phyloP scores from a whole-genome alignment of 2,888 invertebrate genomes.

The Agonopterix alstromeriana region DNA sequence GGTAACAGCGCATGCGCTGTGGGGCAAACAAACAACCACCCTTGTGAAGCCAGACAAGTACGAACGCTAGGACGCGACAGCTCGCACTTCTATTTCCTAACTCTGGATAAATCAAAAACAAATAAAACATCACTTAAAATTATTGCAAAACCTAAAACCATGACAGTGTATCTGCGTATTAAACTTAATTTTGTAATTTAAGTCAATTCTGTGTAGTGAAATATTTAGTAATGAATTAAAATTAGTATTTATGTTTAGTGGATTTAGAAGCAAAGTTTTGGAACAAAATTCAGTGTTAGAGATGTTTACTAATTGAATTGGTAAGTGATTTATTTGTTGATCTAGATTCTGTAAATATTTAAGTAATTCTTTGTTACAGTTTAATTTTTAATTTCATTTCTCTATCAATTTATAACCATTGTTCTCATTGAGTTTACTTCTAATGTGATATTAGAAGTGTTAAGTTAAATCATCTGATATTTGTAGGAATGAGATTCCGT shows the following conservation, averaged over 20 bases:
- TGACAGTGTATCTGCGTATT: slow-evolving; percentile 4
- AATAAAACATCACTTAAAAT: slow-evolving; percentile 4
- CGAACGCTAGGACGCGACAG: slow-evolving; percentile 8
- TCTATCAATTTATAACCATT: too few relatives aligned
- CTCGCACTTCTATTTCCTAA: slow-evolving; percentile 2
- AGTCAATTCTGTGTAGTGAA: slow-evolving; percentile 1
- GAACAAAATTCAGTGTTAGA: slow-evolving; percentile 4
- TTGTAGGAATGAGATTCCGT: too few relatives aligned
- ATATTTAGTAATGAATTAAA: slow-evolving; percentile 1
- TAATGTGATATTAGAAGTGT: too few relatives aligned
- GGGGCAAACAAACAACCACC: slow-evolving; percentile 5
- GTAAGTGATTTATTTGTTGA: slow-evolving; percentile 10
- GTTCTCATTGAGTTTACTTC: too few relatives aligned
- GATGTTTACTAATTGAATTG: slow-evolving; percentile 14
- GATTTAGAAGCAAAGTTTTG: slow-evolving; percentile 3
- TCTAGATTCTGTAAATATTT: too few relatives aligned
- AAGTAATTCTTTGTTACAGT: too few relatives aligned
- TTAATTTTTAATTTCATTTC: too few relatives aligned
- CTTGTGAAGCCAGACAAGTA: slow-evolving; percentile 14
- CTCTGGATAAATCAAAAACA: not conserved
- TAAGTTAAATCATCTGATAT: too few relatives aligned
- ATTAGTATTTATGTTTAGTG: slow-evolving; percentile 4
- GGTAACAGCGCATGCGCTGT: slow-evolving; percentile 6
- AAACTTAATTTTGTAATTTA: slow-evolving; percentile 1
- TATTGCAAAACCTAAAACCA: not conserved